Evolutionary conservation across 2,113 vertebrate genomes (phyloP), one percentile per base, ranked within the genome.

Genomic region (Pseudorhombus dupliciocellatus): DNA sequence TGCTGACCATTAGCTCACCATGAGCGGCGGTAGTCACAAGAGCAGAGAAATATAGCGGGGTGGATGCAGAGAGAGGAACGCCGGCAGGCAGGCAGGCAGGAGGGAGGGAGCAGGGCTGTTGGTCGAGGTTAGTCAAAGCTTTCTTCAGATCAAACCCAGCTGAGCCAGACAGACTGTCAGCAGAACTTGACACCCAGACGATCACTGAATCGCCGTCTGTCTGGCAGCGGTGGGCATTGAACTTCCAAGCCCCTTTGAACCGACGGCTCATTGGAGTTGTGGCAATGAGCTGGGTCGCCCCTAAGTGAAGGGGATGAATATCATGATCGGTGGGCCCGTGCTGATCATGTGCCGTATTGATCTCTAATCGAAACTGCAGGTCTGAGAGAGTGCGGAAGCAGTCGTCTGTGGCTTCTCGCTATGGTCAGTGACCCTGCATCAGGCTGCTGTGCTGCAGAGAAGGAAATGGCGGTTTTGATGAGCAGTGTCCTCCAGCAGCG

Each of bases 261-360:
- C 26, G 12, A 62, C 48, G 67, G 64, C 83, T 71, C 52, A 3
- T 26, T 5, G 83, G 66, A 66, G 77, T 63, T n/a, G 30, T 44
- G 80, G 73, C 26, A 30, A 81, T 84, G 61, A 73, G 66, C 77
- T 18, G n/a, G 73, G 78, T 83, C 30, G 50, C 65, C 51, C 72
- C 65, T 85, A 78, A 89, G 81, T 75, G 83, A 84, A 80, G 77
- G 75, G 88, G 80, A 84, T 83, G 75, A 88, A 86, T 90, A 84
- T 87, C 69, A 75, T 84, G 87, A 84, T 87, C 82, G 56, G 51
- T 75, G 55, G 52, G 22, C 14, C 75, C 80, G 52, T 78, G 86
- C 89, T 87, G 87, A 89, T 91, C 87, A 85, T 88, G 81, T 84
- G 78, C 79, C 6, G 25, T 87, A 90, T 90, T 83, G 90, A 92